Conservation (phyloP, 2,113 vertebrate genomes). For the Ictidomys tridecemlineatus region DNA sequence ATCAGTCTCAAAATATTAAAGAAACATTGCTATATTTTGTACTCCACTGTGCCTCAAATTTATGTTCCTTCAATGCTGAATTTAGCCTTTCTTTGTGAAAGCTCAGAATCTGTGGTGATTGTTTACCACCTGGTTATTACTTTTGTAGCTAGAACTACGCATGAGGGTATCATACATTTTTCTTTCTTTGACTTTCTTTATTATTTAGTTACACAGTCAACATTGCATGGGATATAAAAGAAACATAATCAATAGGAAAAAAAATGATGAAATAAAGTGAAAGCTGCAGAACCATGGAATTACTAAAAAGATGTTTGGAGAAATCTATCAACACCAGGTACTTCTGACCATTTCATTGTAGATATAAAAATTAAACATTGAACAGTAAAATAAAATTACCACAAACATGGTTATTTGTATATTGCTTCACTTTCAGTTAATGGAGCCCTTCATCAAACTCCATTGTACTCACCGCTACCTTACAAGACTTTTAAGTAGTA, state of each 20-base stretch:
- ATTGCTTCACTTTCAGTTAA: slow-evolving; percentile 1
- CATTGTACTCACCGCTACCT: neutral
- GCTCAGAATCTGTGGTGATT: neutral
- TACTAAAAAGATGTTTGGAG: neutral
- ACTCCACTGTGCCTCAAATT: neutral
- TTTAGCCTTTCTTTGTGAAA: neutral
- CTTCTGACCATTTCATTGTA: neutral
- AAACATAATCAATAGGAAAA: neutral
- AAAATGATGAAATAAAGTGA: neutral
- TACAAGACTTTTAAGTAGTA: neutral
- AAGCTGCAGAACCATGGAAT: neutral
- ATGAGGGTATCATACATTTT: neutral
- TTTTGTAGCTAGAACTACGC: neutral
- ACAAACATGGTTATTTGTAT: neutral
- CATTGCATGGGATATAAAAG: neutral
- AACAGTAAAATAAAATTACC: neutral
- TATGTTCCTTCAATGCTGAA: neutral
- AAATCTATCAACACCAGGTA: neutral
- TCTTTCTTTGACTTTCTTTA: neutral
- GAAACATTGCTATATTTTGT: neutral
- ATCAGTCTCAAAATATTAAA: neutral
- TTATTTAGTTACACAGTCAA: neutral
- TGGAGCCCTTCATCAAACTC: neutral
- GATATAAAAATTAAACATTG: neutral
- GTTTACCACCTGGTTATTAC: neutral